Base-by-base conservation (phyloP, 1,140 invertebrate genomes). In the Zaprionus davidi region DNA sequence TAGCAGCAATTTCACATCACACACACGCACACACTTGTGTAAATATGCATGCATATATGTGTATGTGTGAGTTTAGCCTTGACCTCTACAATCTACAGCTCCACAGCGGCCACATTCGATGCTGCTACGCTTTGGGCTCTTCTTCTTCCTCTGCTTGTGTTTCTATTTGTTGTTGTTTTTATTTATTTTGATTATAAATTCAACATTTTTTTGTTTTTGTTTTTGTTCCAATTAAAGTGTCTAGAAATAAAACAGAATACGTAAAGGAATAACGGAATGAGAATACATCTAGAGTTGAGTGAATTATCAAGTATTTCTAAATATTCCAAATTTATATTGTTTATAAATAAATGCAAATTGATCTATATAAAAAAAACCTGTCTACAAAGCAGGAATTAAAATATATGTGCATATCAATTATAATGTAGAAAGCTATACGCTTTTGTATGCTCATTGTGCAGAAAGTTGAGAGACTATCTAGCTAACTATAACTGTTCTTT, bases 31-130 rank as follows among this genome's bases (percentile, higher is more conserved):
- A 22, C 13, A 60, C 67, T 64, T 11, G 15, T 5, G 46, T 12
- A 62, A 26, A 36, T 26, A 53, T 31, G 49, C 3, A 6, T 26
- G n/a, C 28, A 26, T 20, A 20, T 20, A 46, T 15, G 41, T 22
- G 51, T 41, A 41, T 51, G 20, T 28, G 58, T 75, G 34, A 51
- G 51, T 71, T 55, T 71, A 71, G 73, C 77, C 77, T 76, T 79
- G 77, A 79, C 77, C 77, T 79, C 77, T 67, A 72, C 77, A 79
- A 79, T 79, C 73, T 70, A 56, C 63, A 41, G 51, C 20, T 65
- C 71, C 55, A 31, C 20, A 56, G 31, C 55, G 26, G 31, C 53
- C 51, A 17, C 41, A 17, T n/a, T 41, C 20, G 46, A 13, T 24
- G 17, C 58, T 58, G 38, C 26, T 28, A 28, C 46, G 26, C 53